Evolutionary conservation across 1,140 invertebrate genomes (phyloP).

Genomic region (Anthonomus grandis): DNA sequence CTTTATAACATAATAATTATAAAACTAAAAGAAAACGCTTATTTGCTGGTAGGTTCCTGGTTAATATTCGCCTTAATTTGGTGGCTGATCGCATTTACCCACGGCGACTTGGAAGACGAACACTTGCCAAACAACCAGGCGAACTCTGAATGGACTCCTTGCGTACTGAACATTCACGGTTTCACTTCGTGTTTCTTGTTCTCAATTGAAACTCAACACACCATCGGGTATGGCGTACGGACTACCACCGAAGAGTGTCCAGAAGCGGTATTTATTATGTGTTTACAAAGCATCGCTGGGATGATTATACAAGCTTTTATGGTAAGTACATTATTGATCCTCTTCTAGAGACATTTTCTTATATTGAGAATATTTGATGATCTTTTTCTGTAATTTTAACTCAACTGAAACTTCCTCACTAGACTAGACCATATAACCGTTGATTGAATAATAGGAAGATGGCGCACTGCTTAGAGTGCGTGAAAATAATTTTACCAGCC

Average conservation of each 20-base stretch:
- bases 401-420: too few relatives aligned
- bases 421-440: too few relatives aligned
- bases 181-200: conserved; percentile 90
- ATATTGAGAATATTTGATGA: too few relatives aligned
- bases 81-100: conserved; percentile 91
- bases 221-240: conserved; percentile 71
- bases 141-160: conserved; percentile 75
- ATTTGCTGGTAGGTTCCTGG: conserved; percentile 91
- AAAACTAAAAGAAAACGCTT: too few relatives aligned
- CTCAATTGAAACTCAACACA: conserved; percentile 92
- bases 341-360: background rate
- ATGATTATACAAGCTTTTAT: conserved; percentile 75
- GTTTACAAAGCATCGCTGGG: conserved; percentile 92
- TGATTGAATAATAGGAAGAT: too few relatives aligned
- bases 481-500: too few relatives aligned
- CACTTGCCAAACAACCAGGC: conserved; percentile 65
- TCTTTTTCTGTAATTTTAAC: too few relatives aligned
- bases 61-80: conserved; percentile 87
- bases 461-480: too few relatives aligned
- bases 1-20: too few relatives aligned
- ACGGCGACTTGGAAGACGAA: conserved; percentile 82
- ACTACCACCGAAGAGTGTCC: conserved; percentile 93
- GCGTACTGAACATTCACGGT: conserved; percentile 74
- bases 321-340: conserved; percentile 35
- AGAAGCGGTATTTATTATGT: conserved; percentile 95